Conservation (phyloP, 2,797 vertebrate species). For the Taeniopygia guttata region DNA sequence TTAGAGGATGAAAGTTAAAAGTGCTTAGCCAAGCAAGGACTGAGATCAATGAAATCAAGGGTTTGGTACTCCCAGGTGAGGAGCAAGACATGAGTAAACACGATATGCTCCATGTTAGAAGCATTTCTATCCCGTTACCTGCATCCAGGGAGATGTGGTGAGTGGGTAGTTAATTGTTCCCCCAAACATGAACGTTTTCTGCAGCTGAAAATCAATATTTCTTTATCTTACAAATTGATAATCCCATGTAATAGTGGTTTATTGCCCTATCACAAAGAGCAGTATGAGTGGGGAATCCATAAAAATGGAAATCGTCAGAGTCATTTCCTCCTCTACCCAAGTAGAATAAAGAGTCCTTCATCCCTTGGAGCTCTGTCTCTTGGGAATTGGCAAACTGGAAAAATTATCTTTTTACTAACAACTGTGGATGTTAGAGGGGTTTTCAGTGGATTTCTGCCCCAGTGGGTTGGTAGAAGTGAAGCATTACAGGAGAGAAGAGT, state of each 20-base stretch:
- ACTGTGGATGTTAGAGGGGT: background rate
- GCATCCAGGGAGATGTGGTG: background rate
- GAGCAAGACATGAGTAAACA: background rate
- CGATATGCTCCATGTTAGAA: background rate
- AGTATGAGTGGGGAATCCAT: background rate
- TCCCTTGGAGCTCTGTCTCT: background rate
- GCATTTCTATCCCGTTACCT: background rate
- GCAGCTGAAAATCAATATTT: background rate
- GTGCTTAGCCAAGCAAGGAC: constrained; percentile 11
- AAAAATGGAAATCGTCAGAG: background rate
- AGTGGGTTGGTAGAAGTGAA: background rate
- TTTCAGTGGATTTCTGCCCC: background rate
- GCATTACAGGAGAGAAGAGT: background rate
- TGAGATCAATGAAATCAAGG: constrained; percentile 9
- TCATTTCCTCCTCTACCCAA: background rate
- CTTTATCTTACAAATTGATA: constrained; percentile 1
- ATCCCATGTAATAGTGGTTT: background rate
- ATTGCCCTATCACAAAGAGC: background rate
- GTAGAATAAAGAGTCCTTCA: background rate
- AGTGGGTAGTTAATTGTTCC: background rate
- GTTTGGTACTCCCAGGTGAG: background rate
- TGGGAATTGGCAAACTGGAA: background rate
- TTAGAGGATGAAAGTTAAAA: background rate
- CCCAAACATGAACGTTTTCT: background rate
- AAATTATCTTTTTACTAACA: background rate